Percentiles rank a stretch among this genome's conserved stretches.
These are phyloP conservation scores for Pharmacophagus antenor DNA, from an alignment of 2,888 invertebrate species.

Conservation along the genomic window DNA sequence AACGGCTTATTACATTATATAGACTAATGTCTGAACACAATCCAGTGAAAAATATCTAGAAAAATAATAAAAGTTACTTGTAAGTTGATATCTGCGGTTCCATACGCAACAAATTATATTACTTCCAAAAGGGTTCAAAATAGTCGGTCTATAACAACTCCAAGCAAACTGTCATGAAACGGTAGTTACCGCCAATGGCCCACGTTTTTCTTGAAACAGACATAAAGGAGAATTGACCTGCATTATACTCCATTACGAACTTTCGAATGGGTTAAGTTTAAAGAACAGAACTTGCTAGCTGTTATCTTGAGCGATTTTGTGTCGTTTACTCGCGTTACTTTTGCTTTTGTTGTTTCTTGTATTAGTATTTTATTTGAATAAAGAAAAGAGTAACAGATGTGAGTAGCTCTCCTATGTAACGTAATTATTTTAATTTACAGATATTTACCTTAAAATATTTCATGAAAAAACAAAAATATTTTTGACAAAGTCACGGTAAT, in stretches of 20 bases:
- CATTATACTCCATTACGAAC: conserved; percentile 13
- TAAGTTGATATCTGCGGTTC: too few species aligned
- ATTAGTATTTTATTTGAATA: not conserved
- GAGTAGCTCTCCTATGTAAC: not conserved
- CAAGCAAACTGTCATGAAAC: conserved; percentile 10
- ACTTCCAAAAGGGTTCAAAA: not conserved
- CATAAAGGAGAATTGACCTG: conserved; percentile 19
- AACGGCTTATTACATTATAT: too few species aligned
- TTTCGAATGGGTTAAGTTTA: conserved; percentile 14
- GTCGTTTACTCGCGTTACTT: conserved; percentile 4
- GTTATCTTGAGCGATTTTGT: conserved; percentile 9
- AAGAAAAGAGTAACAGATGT: not conserved
- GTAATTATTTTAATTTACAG: not conserved
- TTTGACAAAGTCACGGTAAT: too few species aligned
- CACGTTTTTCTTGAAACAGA: conserved; percentile 9
- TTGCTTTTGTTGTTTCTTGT: not conserved
- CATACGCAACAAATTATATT: not conserved
- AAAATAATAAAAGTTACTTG: too few species aligned
- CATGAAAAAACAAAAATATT: not conserved
- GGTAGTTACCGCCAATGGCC: not conserved
- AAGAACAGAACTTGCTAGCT: conserved; percentile 8
- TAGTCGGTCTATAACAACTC: not conserved
- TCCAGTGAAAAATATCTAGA: too few species aligned
- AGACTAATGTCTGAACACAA: too few species aligned
- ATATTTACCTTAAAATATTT: not conserved